A percentile compares a stretch with the other conserved stretches of the same genome.
Evolutionary conservation across 1,140 invertebrate genomes (phyloP).

Genomic region (Drosophila leontia): DNA sequence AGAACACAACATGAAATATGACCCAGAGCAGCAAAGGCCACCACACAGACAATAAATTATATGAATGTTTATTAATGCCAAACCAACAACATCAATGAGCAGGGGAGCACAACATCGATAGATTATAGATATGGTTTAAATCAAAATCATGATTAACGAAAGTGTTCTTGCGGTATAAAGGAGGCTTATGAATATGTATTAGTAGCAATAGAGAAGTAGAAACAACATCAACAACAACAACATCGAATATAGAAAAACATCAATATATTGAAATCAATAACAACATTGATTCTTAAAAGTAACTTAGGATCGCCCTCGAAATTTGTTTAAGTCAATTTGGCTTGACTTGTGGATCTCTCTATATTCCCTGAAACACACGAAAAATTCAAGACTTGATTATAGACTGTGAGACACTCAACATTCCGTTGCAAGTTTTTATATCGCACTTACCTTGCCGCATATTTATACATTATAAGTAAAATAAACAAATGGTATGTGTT

Average conservation of each 20-base stretch:
- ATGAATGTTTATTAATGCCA: slow-evolving; percentile 29
- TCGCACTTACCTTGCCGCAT: slow-evolving; percentile 12
- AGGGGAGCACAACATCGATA: slow-evolving; percentile 42
- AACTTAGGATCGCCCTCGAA: slow-evolving; percentile 7
- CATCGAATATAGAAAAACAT: slow-evolving; percentile 79
- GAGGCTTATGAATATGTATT: slow-evolving; percentile 43
- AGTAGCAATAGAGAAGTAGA: slow-evolving; percentile 68
- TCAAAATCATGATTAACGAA: slow-evolving; percentile 56
- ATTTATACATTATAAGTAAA: not conserved
- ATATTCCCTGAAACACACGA: slow-evolving; percentile 1
- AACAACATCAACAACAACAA: slow-evolving; percentile 80
- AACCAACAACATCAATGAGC: slow-evolving; percentile 63
- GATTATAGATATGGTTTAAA: slow-evolving; percentile 25
- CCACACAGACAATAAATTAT: slow-evolving; percentile 48
- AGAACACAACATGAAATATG: slow-evolving; percentile 28
- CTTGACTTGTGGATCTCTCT: not conserved
- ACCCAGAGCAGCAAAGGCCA: slow-evolving; percentile 7
- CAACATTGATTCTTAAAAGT: slow-evolving; percentile 66
- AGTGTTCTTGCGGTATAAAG: slow-evolving; percentile 54
- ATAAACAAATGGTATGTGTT: not conserved
- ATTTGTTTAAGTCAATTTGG: not conserved
- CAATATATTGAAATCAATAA: slow-evolving; percentile 72
- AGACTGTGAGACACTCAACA: slow-evolving; percentile 18
- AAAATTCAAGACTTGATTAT: not conserved
- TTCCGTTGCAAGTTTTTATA: slow-evolving; percentile 15